These are phyloP conservation scores for Podiceps cristatus DNA, from an alignment of 2,113 vertebrate species.

Conservation along the genomic window DNA sequence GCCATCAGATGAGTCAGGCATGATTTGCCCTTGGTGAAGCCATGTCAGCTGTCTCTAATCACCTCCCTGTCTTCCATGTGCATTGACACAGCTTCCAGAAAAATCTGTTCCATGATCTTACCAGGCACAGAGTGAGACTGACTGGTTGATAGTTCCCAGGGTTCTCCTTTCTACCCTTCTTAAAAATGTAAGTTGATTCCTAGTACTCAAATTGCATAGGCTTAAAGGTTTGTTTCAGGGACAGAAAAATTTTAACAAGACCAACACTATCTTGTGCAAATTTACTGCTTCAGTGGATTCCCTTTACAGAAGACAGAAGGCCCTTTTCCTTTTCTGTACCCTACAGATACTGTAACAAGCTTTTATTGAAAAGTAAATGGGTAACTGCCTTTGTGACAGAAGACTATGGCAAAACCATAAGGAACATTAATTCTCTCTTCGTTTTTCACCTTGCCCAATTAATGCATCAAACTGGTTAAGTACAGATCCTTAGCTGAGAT, in stretches of 20 bases:
- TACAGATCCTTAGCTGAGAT: not conserved
- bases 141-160: too few species aligned
- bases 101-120: too few species aligned
- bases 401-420: not conserved
- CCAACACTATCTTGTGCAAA: not conserved
- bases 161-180: not conserved
- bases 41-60: too few species aligned
- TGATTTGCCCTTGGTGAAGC: not conserved
- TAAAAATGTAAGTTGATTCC: rapidly evolving
- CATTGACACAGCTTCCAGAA: not conserved
- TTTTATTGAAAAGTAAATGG: not conserved
- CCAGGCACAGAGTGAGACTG: too few species aligned
- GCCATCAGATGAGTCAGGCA: not conserved
- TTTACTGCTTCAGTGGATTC: not conserved
- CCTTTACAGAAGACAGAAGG: not conserved
- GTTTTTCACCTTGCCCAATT: not conserved
- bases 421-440: not conserved
- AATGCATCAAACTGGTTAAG: not conserved
- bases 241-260: not conserved
- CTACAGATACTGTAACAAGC: not conserved
- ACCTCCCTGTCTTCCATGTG: not conserved
- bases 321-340: not conserved
- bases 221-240: not conserved
- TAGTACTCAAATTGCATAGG: not conserved
- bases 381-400: not conserved